Base-by-base conservation (phyloP, 2,797 vertebrate genomes). In the Vipera ursinii region DNA sequence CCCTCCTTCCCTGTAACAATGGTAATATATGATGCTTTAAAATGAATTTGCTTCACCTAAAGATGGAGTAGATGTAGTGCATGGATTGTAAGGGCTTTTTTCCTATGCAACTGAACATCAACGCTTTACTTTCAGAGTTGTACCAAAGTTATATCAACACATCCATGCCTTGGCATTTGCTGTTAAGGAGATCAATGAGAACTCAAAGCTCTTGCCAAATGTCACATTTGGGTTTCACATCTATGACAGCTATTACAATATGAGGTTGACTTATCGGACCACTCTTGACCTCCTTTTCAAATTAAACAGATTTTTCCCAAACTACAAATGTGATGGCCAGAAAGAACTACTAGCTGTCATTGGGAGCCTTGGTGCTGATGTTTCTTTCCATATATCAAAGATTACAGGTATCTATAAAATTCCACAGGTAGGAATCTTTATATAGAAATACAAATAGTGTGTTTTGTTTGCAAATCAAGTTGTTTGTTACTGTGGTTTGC, bases 71-170 rank as follows among this genome's bases (percentile, higher is more conserved):
- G 63, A 69, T 69, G 63, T 2, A 69, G 13, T n/a, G 63, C 13
- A 69, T n/a, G 28, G 13, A 69, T 69, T 69, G 4, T 69, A 69
- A 13, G n/a, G 13, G n/a, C 13, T 15, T 69, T 65, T 32, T 69
- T 32, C 63, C 13, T 28, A 6, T 15, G n/a, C 28, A 69, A n/a
- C 6, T 59, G 57, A 59, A 59, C 17, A 14, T 15, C 15, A 69
- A 32, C 12, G 14, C 28, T 69, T n/a, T 69, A n/a, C 13, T 69
- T 69, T 28, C 63, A 92, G 91, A 3, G 22, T 28, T 12, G 48
- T 92, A 14, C 44, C 57, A 24, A 92, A 92, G n/a, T 89, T 89
- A 9, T 92, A 92, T 32, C 88, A 92, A 15, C 91, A 92, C 53
- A 78, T 55, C 59, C 73, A 86, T 2, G 51, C 88, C n/a, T 92